Evolutionary conservation across 2,113 vertebrate genomes (phyloP).

Genomic region (Parus major): DNA sequence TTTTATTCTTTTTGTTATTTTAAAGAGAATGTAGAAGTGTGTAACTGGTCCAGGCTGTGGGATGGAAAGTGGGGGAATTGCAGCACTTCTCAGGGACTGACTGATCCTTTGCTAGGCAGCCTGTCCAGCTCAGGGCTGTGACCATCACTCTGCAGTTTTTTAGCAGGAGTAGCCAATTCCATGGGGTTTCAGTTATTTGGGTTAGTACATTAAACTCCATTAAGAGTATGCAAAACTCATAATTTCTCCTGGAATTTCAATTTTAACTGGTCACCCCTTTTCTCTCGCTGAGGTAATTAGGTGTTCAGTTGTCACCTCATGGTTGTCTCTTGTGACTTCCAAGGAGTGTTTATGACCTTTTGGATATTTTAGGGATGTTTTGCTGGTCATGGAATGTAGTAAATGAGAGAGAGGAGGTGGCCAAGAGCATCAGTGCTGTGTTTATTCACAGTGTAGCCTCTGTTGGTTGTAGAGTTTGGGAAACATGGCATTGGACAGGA

Average conservation of each 20-base stretch:
- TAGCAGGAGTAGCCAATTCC: not conserved
- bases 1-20: not conserved
- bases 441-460: not conserved
- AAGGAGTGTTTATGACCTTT: not conserved
- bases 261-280: not conserved
- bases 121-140: not conserved
- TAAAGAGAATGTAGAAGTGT: not conserved
- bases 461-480: not conserved
- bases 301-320: not conserved
- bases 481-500: fast-evolving
- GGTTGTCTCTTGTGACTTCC: not conserved
- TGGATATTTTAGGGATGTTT: not conserved
- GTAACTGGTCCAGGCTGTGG: not conserved
- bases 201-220: not conserved
- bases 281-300: not conserved
- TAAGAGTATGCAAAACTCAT: not conserved
- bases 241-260: not conserved
- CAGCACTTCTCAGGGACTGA: not conserved
- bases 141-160: not conserved
- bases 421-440: not conserved
- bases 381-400: not conserved
- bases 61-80: not conserved
- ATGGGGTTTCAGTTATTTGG: not conserved
- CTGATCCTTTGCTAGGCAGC: not conserved
- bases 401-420: not conserved